phyloP scores from a whole-genome alignment of 2,113 vertebrate genomes.

The Tiliqua scincoides region DNA sequence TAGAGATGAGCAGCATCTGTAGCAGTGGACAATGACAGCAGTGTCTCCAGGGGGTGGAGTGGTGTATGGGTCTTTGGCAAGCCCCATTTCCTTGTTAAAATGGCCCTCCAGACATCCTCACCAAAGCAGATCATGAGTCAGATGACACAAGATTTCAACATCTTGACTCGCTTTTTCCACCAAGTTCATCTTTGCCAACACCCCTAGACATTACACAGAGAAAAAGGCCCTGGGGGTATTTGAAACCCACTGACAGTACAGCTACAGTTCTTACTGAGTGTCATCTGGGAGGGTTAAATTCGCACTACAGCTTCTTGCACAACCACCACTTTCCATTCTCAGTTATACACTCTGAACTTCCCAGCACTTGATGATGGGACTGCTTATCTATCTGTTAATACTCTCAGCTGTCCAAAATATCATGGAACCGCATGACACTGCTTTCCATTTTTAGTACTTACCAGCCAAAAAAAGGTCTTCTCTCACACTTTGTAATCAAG shows the following conservation, averaged over 20 bases:
- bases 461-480: constrained; percentile 50
- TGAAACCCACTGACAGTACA: constrained; percentile 23
- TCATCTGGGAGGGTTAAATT: constrained; percentile 55
- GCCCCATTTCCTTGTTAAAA: background rate
- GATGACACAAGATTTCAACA: background rate
- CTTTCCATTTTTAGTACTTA: constrained; percentile 71
- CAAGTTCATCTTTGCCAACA: constrained; percentile 1
- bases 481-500: constrained; percentile 56
- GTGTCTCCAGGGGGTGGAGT: background rate
- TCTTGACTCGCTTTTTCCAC: background rate
- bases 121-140: background rate
- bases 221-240: constrained; percentile 37
- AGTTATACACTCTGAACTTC: constrained; percentile 46
- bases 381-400: constrained; percentile 57
- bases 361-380: constrained; percentile 45
- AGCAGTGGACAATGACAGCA: background rate
- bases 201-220: background rate
- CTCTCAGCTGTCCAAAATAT: constrained; percentile 63
- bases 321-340: constrained; percentile 41
- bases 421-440: constrained; percentile 67
- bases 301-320: constrained; percentile 54
- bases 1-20: background rate
- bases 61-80: background rate
- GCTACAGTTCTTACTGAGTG: constrained; percentile 59
- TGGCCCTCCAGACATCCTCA: background rate